Evolutionary conservation across 2,113 vertebrate species (phyloP).

Genomic region (Thermophis baileyi): DNA sequence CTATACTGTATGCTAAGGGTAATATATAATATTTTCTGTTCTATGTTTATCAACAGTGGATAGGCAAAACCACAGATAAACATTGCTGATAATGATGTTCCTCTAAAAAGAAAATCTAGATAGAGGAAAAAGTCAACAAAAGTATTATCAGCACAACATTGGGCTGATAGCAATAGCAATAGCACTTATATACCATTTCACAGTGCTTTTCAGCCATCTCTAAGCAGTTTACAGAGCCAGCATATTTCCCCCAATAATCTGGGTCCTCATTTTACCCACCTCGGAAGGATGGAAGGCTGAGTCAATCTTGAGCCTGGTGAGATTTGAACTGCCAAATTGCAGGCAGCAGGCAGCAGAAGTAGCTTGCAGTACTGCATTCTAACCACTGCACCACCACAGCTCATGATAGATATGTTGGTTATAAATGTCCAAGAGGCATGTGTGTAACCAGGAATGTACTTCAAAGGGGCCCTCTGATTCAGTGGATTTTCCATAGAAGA

Average conservation of each 20-base stretch:
- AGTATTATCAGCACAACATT: neutral
- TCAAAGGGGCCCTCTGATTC: neutral
- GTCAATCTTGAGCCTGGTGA: too few relatives aligned
- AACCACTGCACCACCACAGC: too few relatives aligned
- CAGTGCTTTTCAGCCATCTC: too few relatives aligned
- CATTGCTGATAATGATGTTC: neutral
- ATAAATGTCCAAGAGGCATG: too few relatives aligned
- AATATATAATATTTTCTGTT: neutral
- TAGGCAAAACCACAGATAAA: neutral
- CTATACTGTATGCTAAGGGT: neutral
- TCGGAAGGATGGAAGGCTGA: too few relatives aligned
- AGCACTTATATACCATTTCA: too few relatives aligned
- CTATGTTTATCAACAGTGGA: neutral
- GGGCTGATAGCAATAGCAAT: neutral
- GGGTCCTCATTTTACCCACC: too few relatives aligned
- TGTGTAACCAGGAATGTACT: neutral
- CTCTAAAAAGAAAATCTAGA: neutral
- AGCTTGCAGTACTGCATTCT: too few relatives aligned
- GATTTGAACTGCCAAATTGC: too few relatives aligned
- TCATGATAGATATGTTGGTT: neutral
- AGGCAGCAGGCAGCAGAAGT: too few relatives aligned
- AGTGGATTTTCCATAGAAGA: neutral
- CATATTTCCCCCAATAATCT: too few relatives aligned
- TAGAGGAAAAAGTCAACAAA: neutral
- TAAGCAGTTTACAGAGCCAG: too few relatives aligned